These are phyloP conservation scores for Polypedilum pembai DNA, from an alignment of 1,140 invertebrate genomes.

Conservation along the genomic window DNA sequence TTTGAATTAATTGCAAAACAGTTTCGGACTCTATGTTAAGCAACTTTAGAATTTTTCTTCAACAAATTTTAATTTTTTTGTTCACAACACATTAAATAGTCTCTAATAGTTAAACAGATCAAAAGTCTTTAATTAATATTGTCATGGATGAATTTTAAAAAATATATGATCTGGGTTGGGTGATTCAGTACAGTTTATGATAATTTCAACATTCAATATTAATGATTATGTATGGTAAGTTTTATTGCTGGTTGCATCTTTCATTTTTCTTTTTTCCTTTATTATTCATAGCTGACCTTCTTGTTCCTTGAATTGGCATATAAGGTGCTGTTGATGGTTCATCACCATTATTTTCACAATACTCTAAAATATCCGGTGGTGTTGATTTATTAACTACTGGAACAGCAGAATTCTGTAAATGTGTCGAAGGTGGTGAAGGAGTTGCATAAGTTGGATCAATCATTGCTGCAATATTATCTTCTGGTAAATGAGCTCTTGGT, in stretches of 20 bases:
- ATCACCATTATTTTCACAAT: constrained; percentile 43
- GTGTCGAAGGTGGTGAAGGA: neutral
- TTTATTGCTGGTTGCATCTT: constrained; percentile 43
- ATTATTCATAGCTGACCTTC: constrained; percentile 51
- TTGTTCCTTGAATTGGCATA: constrained; percentile 71
- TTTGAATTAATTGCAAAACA: too few relatives aligned
- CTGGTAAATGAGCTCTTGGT: constrained; percentile 35
- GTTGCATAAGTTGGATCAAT: constrained; percentile 44
- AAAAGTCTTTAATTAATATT: neutral
- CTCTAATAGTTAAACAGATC: too few relatives aligned
- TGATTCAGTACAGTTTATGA: too few relatives aligned
- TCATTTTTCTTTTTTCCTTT: constrained; percentile 45
- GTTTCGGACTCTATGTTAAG: too few relatives aligned
- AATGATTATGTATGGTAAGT: neutral
- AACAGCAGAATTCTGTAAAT: constrained; percentile 30
- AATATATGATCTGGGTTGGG: too few relatives aligned
- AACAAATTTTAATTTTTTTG: too few relatives aligned
- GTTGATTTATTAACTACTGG: constrained; percentile 42
- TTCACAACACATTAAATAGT: too few relatives aligned
- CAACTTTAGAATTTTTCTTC: too few relatives aligned
- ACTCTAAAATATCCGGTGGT: constrained; percentile 33
- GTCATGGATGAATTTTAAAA: neutral
- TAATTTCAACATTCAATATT: neutral
- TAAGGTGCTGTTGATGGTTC: constrained; percentile 56
- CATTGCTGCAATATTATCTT: constrained; percentile 44